Conservation (phyloP, 2,888 invertebrate genomes). For the Hypercompe scribonia region DNA sequence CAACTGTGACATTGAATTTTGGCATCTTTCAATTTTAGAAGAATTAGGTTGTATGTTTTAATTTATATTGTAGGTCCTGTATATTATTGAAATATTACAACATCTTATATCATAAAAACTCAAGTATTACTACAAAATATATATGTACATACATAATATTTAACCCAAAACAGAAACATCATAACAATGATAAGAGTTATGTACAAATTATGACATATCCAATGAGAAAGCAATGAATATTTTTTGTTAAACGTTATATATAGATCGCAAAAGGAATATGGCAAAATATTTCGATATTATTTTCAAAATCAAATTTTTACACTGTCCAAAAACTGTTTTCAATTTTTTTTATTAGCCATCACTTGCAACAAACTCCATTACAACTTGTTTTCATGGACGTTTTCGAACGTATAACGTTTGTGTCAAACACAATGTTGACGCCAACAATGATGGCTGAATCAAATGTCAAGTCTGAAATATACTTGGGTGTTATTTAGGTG, state of each 20-base stretch:
- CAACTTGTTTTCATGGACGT: conserved; percentile 58
- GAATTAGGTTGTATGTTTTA: no score
- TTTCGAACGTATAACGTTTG: conserved; percentile 74
- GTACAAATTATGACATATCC: not conserved
- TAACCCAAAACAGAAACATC: not conserved
- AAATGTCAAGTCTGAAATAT: conserved; percentile 59
- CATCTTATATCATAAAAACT: no score
- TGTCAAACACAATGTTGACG: conserved; percentile 75
- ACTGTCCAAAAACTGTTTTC: conserved; percentile 37
- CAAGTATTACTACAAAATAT: not conserved
- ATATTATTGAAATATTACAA: no score
- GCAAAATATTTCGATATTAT: conserved; percentile 17
- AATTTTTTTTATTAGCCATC: conserved; percentile 50
- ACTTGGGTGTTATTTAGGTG: conserved; percentile 22
- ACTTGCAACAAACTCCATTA: conserved; percentile 61
- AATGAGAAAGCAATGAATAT: not conserved
- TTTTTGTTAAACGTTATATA: not conserved
- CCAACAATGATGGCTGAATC: conserved; percentile 73
- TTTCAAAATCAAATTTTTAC: conserved; percentile 27
- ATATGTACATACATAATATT: not conserved
- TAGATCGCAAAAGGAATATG: not conserved
- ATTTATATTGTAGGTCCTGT: no score
- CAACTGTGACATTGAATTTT: no score
- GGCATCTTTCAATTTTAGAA: not conserved
- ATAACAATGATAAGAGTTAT: not conserved